Evolutionary conservation across 2,113 vertebrate genomes (phyloP).

Genomic region (Pelecanus crispus): DNA sequence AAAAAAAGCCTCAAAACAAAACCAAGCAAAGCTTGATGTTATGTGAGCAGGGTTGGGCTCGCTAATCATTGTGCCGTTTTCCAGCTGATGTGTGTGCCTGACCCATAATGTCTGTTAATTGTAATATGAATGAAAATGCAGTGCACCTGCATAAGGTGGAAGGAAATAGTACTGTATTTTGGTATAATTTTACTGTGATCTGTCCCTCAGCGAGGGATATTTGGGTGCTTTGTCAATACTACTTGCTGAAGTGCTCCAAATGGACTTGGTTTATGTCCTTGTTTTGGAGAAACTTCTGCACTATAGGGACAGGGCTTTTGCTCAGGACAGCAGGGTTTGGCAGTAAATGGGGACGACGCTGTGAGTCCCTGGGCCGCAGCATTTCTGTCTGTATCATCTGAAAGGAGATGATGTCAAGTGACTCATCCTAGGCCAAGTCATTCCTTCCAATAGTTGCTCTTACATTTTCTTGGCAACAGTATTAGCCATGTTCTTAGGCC

Average conservation of each 20-base stretch:
- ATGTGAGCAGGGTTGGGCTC: not conserved
- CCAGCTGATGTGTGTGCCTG: not conserved
- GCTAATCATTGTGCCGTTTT: not conserved
- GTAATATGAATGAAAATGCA: not conserved
- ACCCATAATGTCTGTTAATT: not conserved
- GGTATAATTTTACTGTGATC: not conserved
- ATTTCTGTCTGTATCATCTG: not conserved
- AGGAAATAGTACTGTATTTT: not conserved
- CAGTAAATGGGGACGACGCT: not conserved
- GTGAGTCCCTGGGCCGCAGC: not conserved
- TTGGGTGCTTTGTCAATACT: not conserved
- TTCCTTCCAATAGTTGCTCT: not conserved
- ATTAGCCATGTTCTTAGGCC: not conserved
- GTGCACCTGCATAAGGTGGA: not conserved
- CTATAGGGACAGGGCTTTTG: not conserved
- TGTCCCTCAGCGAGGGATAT: not conserved
- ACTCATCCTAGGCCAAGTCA: not conserved
- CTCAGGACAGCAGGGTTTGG: fast-evolving
- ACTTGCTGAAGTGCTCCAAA: no score
- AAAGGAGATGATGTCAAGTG: not conserved
- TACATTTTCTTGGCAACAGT: not conserved
- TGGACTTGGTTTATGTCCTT: no score
- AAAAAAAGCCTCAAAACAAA: not conserved
- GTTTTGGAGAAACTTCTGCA: not conserved
- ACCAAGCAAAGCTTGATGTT: not conserved